Conservation (phyloP, 2,888 invertebrate genomes). For the Muscina levida region DNA sequence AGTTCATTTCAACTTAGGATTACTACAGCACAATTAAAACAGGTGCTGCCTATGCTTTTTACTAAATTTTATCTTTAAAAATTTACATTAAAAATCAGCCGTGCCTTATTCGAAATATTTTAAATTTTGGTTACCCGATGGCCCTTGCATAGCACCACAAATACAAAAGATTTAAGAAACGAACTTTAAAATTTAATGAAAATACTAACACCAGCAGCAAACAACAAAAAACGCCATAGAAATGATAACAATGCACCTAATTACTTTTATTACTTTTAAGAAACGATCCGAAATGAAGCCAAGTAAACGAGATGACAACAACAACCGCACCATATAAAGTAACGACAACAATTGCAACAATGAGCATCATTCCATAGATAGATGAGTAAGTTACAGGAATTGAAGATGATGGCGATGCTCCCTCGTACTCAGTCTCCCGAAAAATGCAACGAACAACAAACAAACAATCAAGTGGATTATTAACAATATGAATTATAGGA, state of each 20-base stretch:
- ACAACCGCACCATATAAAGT: slow-evolving; percentile 64
- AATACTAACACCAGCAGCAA: background rate
- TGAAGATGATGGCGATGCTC: background rate
- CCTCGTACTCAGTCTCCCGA: slow-evolving; percentile 44
- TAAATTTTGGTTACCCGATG: too few relatives aligned
- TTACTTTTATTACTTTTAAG: slow-evolving; percentile 64
- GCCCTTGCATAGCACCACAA: too few relatives aligned
- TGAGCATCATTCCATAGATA: slow-evolving; percentile 6
- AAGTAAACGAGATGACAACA: background rate
- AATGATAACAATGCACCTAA: slow-evolving; percentile 63
- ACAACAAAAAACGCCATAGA: background rate
- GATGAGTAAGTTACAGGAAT: background rate
- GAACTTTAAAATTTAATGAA: background rate
- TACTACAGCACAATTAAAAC: too few relatives aligned
- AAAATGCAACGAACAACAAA: slow-evolving; percentile 58
- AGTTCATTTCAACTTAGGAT: too few relatives aligned
- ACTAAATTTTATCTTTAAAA: too few relatives aligned
- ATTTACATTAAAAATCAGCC: too few relatives aligned
- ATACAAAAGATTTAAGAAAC: slow-evolving; percentile 11
- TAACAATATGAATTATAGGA: slow-evolving; percentile 65
- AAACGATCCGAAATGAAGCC: too few relatives aligned
- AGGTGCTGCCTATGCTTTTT: too few relatives aligned
- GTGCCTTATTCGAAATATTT: too few relatives aligned
- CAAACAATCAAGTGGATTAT: slow-evolving; percentile 60
- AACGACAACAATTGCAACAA: slow-evolving; percentile 49